Percentiles rank a stretch among this genome's conserved stretches.
These are phyloP conservation scores for Epizoanthus stellaris DNA, from an alignment of 92 coral and sea anemone genomes.

Conservation along the genomic window DNA sequence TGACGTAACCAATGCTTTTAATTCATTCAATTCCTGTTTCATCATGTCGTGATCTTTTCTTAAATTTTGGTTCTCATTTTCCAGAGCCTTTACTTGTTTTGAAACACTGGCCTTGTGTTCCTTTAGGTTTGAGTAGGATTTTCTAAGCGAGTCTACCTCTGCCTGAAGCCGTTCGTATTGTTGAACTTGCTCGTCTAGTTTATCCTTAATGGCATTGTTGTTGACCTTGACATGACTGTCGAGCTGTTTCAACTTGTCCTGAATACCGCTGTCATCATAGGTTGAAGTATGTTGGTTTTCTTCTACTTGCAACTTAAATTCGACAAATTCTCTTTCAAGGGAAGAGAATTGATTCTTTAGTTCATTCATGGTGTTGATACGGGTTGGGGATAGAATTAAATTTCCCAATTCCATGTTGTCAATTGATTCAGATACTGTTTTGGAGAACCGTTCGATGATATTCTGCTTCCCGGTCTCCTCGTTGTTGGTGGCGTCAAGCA, in stretches of 20 bases:
- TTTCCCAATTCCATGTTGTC: constrained; percentile 13
- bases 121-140: neutral
- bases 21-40: neutral
- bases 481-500: no score
- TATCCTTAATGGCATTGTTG: neutral
- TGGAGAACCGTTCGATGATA: neutral
- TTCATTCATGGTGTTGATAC: constrained; percentile 11
- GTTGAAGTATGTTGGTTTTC: neutral
- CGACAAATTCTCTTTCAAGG: constrained; percentile 15
- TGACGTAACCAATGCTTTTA: neutral
- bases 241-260: constrained; percentile 13
- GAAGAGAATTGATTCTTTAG: constrained; percentile 16
- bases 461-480: neutral
- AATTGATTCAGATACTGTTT: neutral
- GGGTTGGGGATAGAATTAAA: constrained; percentile 15
- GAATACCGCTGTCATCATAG: constrained; percentile 9
- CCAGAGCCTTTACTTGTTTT: neutral
- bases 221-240: neutral
- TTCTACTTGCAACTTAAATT: constrained; percentile 10
- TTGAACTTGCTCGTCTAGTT: neutral
- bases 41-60: neutral
- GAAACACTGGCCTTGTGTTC: neutral
- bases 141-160: neutral
- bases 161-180: neutral
- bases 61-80: neutral